Evolutionary conservation across 2,888 invertebrate species (phyloP).

Genomic region (Elysia crispata): DNA sequence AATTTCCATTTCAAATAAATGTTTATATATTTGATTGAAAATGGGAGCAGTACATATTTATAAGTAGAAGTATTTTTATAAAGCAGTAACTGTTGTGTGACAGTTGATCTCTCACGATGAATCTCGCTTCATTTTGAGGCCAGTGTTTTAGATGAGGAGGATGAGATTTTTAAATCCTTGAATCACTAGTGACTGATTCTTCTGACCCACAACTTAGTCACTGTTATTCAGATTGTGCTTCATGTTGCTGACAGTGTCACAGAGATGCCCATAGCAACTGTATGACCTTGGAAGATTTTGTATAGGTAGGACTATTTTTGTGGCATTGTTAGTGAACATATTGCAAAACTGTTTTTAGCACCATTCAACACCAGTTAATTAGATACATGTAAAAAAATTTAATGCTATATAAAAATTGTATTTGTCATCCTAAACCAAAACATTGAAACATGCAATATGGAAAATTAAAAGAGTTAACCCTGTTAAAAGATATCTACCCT

Average conservation of each 20-base stretch:
- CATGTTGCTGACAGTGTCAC: constrained; percentile 83
- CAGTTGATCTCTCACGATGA: too few relatives aligned
- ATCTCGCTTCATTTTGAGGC: constrained; percentile 32
- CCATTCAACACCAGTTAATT: neutral
- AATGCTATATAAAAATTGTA: too few relatives aligned
- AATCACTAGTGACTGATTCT: constrained; percentile 82
- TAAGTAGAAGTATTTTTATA: too few relatives aligned
- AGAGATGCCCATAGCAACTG: constrained; percentile 84
- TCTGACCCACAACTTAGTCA: constrained; percentile 86
- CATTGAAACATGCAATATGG: too few relatives aligned
- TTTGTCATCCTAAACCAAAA: too few relatives aligned
- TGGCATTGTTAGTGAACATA: neutral
- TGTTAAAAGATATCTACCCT: too few relatives aligned
- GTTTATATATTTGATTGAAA: neutral
- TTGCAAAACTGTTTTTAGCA: too few relatives aligned
- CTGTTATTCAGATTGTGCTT: constrained; percentile 87
- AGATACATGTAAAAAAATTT: neutral
- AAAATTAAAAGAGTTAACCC: too few relatives aligned
- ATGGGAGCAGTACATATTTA: neutral
- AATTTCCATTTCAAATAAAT: too few relatives aligned
- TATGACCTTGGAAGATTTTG: constrained; percentile 89
- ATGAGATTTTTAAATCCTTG: constrained; percentile 76
- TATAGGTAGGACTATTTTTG: constrained; percentile 84
- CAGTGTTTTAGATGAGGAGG: constrained; percentile 60
- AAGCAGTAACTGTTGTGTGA: too few relatives aligned